Base-by-base conservation (phyloP, 2,113 vertebrate genomes). In the Elephas maximus region DNA sequence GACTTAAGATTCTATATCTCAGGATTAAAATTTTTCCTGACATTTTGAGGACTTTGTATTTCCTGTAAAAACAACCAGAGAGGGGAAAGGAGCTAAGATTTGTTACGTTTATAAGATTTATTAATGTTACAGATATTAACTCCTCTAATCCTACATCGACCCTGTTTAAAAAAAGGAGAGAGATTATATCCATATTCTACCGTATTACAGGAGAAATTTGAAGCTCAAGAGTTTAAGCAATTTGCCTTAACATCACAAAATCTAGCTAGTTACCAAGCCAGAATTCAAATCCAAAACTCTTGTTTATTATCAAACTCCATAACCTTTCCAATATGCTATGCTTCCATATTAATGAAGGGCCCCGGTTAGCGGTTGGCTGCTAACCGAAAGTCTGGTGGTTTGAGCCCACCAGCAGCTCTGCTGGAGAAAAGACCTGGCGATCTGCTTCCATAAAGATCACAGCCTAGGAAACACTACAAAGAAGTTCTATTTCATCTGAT, bases 1-100 rank as follows among this genome's bases (percentile, higher is more conserved):
- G 6, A 85, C 41, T 88, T 77, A 23, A 23, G 45, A 95, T 28
- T 91, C 30, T 37, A 86, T 93, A 71, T 60, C 80, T 95, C 78
- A 94, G 79, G 11, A 83, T 95, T 85, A 89, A 51, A 88, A 37
- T 67, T 71, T 76, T 94, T 53, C 63, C 62, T 82, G 24, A 93
- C 3, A 95, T 80, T 95, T 86, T 86, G 17, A 95, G 28, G 12
- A 79, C 37, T 94, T 96, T 90, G 69, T 69, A 85, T 74, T 82
- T 86, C 91, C 60, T 86, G 45, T 63, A 88, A 79, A 2, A 60
- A 80, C 11, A 92, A 79, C 92, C 92, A 73, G 78, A 33, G 28
- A 73, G 74, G 48, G 14, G 30, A 83, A 92, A 86, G 17, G 15
- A 71, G 94, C 8, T 30, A 93, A 85, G 28, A 20, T 74, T 86